These are phyloP conservation scores for Amiota mariae DNA, from an alignment of 2,888 invertebrate genomes.

Conservation along the genomic window DNA sequence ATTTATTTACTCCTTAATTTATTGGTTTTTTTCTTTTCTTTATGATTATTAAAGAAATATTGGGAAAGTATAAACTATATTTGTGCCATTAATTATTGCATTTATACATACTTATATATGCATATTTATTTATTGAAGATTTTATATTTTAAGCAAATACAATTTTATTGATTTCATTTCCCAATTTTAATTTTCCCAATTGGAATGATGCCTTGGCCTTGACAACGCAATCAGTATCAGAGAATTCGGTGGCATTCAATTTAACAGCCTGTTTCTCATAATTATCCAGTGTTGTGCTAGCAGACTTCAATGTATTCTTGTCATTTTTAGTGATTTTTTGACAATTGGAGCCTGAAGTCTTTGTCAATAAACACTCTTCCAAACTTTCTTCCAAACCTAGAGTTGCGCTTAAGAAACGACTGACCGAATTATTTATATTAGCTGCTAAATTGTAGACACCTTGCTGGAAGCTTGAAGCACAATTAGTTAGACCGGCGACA, in stretches of 20 bases:
- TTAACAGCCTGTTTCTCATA: background rate
- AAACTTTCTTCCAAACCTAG: background rate
- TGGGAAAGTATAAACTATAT: background rate
- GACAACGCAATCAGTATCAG: background rate
- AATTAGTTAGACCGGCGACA: background rate
- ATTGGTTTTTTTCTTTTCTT: too few species aligned
- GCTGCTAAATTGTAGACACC: conserved; percentile 3
- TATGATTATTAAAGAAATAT: too few species aligned
- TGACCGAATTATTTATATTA: conserved; percentile 5
- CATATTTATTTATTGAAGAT: background rate
- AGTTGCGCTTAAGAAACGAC: background rate
- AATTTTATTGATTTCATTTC: background rate
- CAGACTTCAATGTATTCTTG: background rate
- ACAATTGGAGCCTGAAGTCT: background rate
- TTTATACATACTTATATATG: background rate
- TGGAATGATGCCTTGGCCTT: background rate
- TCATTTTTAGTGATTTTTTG: background rate
- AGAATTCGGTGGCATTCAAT: background rate
- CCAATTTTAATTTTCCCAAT: background rate
- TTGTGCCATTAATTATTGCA: background rate
- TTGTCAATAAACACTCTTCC: background rate
- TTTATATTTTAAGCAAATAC: background rate
- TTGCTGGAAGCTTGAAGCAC: background rate
- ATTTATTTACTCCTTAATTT: too few species aligned
- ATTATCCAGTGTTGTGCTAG: background rate